Evolutionary conservation across 2,888 invertebrate species (phyloP), one percentile per base, ranked within the genome.

Genomic region (Pandemis heparana): DNA sequence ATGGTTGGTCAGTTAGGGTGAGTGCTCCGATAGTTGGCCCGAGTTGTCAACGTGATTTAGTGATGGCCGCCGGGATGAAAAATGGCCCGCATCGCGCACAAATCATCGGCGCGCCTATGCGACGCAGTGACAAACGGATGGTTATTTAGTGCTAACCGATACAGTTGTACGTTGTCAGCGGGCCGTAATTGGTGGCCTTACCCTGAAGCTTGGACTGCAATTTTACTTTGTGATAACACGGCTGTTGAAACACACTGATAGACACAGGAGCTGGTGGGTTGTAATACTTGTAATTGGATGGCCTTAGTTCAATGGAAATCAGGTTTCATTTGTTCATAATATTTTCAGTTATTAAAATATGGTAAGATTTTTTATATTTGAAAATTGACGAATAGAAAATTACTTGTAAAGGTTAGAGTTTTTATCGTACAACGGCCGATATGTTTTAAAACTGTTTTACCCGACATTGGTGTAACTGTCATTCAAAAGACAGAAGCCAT

Each of bases 31-130:
- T 82, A 81, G 82, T 78, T 76, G 81, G 72, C 76, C 78, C 75
- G 79, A 78, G 83, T 81, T 83, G 85, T 82, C 84, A 78, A 74
- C 77, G 78, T 84, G 85, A 86, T 86, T 85, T 85, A 86, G 79
- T 81, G 79, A 76, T 77, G 77, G 78, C 78, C 72, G 81, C 76
- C 75, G 61, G 81, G 77, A 81, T 87, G 86, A 87, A 86, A 86
- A 86, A 87, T 85, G 73, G 80, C 78, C 56, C 74, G 78, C 77
- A 75, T 73, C 74, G 75, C 69, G 77, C 82, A 85, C 85, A 86
- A 85, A 85, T 85, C 85, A 85, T 85, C 80, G 76, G 71, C 76
- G 78, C 82, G 82, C 82, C 83, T 80, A 79, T 79, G 79, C 80
- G 77, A 69, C 75, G 72, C 76, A 77, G 79, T 82, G 83, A 82